Conservation (phyloP, 2,797 vertebrate genomes). For the Gymnoscopelus braueri region DNA sequence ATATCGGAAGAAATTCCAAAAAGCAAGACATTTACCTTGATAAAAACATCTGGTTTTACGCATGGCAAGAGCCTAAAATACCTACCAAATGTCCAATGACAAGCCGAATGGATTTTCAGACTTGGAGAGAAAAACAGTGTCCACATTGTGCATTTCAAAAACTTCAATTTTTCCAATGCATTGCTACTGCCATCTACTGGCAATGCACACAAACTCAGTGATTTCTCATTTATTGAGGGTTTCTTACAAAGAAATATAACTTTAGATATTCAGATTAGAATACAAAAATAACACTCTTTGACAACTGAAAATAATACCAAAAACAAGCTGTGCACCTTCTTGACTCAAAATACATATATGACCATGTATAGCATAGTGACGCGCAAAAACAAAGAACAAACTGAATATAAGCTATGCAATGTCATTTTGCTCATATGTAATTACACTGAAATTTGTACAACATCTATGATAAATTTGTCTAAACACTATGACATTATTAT, state of each 20-base stretch:
- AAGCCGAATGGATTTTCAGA: too few species aligned
- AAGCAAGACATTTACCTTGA: neutral
- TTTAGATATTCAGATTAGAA: conserved; percentile 28
- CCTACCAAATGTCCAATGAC: too few species aligned
- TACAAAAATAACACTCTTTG: conserved; percentile 49
- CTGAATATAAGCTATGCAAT: conserved; percentile 13
- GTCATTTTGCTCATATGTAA: conserved; percentile 12
- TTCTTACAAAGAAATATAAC: conserved; percentile 37
- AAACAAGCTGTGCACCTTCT: neutral
- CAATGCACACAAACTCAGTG: neutral
- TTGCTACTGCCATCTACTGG: conserved; percentile 76
- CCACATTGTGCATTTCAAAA: conserved; percentile 5
- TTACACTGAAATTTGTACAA: conserved; percentile 13
- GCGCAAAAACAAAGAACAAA: neutral
- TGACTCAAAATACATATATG: neutral
- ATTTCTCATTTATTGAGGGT: conserved; percentile 51
- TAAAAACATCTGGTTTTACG: too few species aligned
- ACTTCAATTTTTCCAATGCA: conserved; percentile 38
- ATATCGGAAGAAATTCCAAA: too few species aligned
- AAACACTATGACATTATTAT: conserved; percentile 12
- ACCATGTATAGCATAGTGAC: neutral
- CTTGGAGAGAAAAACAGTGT: neutral
- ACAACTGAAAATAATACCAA: conserved; percentile 40
- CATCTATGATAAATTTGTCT: conserved; percentile 2
- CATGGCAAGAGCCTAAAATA: too few species aligned